Evolutionary conservation across 2,797 vertebrate species (phyloP).

Genomic region (Arnoldichthys spilopterus): DNA sequence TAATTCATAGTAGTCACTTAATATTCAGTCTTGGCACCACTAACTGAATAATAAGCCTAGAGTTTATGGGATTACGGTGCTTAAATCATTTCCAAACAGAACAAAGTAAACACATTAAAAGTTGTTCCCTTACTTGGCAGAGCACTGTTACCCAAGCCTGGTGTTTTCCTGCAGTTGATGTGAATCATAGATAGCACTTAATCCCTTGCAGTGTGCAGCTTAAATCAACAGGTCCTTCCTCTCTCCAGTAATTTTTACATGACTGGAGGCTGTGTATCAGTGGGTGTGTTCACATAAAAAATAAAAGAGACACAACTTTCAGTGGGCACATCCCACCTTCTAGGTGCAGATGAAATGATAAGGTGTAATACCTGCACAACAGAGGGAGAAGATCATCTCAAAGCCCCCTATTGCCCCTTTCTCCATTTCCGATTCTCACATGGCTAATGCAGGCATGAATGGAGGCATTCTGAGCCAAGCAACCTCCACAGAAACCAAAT

Average conservation of each 20-base stretch:
- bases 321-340: conserved; percentile 1
- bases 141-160: conserved; percentile 19
- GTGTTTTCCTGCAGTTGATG: conserved; percentile 10
- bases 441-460: background rate
- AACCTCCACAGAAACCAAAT: background rate
- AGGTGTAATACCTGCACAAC: conserved; percentile 27
- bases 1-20: too few species aligned
- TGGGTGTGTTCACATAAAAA: conserved; percentile 34
- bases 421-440: background rate
- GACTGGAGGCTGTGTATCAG: conserved; percentile 19
- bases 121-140: conserved; percentile 29
- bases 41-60: background rate
- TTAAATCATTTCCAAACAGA: conserved; percentile 18
- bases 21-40: too few species aligned
- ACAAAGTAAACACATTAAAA: background rate
- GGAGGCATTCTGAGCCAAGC: background rate
- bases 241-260: conserved; percentile 8
- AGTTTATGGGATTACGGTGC: background rate
- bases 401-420: background rate
- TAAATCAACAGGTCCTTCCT: conserved; percentile 16
- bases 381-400: conserved; percentile 2
- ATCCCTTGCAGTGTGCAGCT: conserved; percentile 1
- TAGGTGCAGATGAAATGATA: conserved; percentile 36
- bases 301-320: conserved; percentile 23
- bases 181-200: conserved; percentile 33